Conservation (phyloP, 2,888 invertebrate genomes). For the Busseola fusca region DNA sequence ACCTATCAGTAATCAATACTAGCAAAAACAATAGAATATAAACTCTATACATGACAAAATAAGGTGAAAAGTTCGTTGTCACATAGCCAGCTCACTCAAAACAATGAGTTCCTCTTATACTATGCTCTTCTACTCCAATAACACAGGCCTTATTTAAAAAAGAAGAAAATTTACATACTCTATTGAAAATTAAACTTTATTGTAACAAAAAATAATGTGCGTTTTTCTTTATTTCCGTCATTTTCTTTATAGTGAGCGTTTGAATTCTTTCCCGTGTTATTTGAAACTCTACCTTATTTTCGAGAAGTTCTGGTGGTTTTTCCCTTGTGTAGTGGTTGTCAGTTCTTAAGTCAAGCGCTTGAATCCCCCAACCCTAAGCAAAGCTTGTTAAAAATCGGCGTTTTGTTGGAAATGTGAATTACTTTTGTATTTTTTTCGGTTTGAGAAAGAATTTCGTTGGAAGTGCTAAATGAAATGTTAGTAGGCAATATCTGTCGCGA, state of each 20-base stretch:
- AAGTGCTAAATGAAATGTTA: constrained; percentile 28
- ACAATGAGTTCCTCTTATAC: constrained; percentile 58
- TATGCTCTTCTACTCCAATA: constrained; percentile 50
- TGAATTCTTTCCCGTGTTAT: neutral
- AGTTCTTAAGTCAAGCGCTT: constrained; percentile 59
- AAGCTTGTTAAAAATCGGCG: constrained; percentile 65
- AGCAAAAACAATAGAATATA: constrained; percentile 3
- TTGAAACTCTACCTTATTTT: neutral
- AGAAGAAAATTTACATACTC: constrained; percentile 52
- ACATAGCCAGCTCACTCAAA: constrained; percentile 30
- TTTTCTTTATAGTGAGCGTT: constrained; percentile 51
- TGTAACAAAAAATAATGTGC: constrained; percentile 60
- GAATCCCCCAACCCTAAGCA: constrained; percentile 52
- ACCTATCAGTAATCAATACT: constrained; percentile 62
- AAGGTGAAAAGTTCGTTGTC: constrained; percentile 19
- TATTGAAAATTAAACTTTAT: constrained; percentile 65
- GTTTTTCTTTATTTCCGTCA: constrained; percentile 56
- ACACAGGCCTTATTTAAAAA: constrained; percentile 56
- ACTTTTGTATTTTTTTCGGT: constrained; percentile 55
- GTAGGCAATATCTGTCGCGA: constrained; percentile 28
- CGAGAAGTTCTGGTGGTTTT: neutral
- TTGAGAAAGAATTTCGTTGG: constrained; percentile 33
- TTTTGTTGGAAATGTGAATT: constrained; percentile 63
- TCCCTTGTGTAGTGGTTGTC: neutral
- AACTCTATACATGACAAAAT: accelerated